phyloP scores from a whole-genome alignment of 2,888 invertebrate species.

The Andrena chrysosceles region DNA sequence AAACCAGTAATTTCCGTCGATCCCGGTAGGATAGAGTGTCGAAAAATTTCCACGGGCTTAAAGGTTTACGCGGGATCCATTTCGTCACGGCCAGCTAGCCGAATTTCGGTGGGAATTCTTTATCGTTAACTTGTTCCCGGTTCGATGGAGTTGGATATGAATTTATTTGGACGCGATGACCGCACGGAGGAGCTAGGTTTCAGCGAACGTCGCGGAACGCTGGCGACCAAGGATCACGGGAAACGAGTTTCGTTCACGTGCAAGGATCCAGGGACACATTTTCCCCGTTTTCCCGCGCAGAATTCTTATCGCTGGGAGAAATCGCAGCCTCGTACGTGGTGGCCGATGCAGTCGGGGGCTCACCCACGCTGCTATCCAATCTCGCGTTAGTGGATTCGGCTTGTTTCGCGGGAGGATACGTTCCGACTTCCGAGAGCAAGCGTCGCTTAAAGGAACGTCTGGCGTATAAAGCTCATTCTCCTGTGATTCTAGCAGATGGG shows the following conservation, averaged over 20 bases:
- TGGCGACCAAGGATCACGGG: neutral
- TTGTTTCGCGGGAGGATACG: constrained; percentile 33
- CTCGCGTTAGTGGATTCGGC: constrained; percentile 61
- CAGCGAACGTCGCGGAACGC: neutral
- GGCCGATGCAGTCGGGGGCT: constrained; percentile 32
- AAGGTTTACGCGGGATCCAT: neutral
- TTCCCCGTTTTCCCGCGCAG: constrained; percentile 14
- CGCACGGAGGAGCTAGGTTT: constrained; percentile 3
- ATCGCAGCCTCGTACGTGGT: constrained; percentile 27
- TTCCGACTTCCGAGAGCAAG: constrained; percentile 34
- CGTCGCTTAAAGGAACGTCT: constrained; percentile 39
- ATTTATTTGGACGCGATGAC: constrained; percentile 18
- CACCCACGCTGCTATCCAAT: constrained; percentile 52
- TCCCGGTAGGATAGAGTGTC: neutral
- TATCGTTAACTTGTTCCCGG: neutral
- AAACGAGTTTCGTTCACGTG: constrained; percentile 37
- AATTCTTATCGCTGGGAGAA: constrained; percentile 40
- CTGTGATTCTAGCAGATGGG: constrained; percentile 15
- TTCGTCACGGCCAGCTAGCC: neutral
- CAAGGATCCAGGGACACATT: constrained; percentile 31
- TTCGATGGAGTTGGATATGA: neutral
- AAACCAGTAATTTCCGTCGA: neutral
- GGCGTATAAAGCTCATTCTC: constrained; percentile 36
- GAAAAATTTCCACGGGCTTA: neutral
- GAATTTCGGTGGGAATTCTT: neutral